Evolutionary conservation across 2,113 vertebrate species (phyloP).

Genomic region (Odocoileus virginianus): DNA sequence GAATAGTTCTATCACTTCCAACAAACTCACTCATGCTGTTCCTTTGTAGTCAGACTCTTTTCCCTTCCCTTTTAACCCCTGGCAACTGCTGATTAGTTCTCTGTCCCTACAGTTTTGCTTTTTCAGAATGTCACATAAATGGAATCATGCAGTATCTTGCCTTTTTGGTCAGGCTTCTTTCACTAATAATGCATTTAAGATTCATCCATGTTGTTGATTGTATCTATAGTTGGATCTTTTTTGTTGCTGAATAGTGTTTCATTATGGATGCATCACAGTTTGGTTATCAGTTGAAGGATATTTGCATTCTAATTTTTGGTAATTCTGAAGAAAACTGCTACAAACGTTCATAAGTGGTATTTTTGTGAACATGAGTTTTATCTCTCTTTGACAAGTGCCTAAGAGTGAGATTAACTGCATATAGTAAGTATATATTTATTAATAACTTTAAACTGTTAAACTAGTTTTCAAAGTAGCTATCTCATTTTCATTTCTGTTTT

Average conservation of each 20-base stretch:
- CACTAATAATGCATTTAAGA: not conserved
- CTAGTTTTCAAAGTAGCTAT: not conserved
- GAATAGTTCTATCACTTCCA: not conserved
- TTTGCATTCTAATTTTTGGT: not conserved
- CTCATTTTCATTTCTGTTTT: not conserved
- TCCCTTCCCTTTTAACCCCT: not conserved
- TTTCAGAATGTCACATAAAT: not conserved
- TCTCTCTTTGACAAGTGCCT: not conserved
- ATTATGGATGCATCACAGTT: not conserved
- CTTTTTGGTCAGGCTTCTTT: not conserved
- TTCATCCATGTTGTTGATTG: not conserved
- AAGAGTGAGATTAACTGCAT: not conserved
- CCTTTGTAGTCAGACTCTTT: conserved; percentile 12
- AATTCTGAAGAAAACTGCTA: not conserved
- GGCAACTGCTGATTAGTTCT: not conserved
- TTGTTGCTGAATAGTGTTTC: not conserved
- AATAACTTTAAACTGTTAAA: not conserved
- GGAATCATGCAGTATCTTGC: not conserved
- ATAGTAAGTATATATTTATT: conserved; percentile 2
- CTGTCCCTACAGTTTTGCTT: not conserved
- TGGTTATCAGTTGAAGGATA: not conserved
- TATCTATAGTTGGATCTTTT: not conserved
- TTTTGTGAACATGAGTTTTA: not conserved
- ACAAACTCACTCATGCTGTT: not conserved
- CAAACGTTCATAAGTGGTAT: not conserved